phyloP scores from a whole-genome alignment of 2,113 vertebrate genomes.

The Mellivora capensis region DNA sequence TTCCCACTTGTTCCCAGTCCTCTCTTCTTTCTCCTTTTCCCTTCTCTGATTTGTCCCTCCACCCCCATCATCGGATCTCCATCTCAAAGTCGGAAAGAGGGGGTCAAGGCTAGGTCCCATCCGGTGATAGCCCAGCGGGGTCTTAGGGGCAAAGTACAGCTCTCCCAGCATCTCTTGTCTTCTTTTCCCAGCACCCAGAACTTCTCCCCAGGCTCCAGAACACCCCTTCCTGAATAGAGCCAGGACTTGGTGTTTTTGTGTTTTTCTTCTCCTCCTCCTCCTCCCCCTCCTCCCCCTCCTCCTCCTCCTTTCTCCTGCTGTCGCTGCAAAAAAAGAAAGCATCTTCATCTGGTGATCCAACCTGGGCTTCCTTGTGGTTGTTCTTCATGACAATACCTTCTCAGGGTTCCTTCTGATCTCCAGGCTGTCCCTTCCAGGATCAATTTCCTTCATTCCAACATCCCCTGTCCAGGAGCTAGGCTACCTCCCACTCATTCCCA shows the following conservation, averaged over 20 bases:
- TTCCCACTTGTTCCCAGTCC: not conserved
- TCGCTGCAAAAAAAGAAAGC: not conserved
- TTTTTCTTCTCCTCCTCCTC: too few species aligned
- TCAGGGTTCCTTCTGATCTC: not conserved
- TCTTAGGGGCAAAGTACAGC: not conserved
- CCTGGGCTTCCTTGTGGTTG: not conserved
- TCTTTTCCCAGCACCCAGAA: not conserved
- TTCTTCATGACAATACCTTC: not conserved
- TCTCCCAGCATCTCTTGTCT: not conserved
- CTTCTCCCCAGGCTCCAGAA: not conserved
- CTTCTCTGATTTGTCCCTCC: not conserved
- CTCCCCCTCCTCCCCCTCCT: not conserved
- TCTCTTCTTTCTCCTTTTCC: not conserved
- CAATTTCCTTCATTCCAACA: not conserved
- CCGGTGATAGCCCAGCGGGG: not conserved
- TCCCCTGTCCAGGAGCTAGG: not conserved
- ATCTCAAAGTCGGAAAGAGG: not conserved
- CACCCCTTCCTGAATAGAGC: not conserved
- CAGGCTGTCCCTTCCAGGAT: not conserved
- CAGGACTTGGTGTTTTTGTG: too few species aligned
- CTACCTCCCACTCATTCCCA: not conserved
- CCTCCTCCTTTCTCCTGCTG: not conserved
- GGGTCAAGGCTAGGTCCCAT: not conserved
- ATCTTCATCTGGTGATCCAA: not conserved
- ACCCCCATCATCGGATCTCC: not conserved